Evolutionary conservation across 2,113 vertebrate genomes (phyloP), one percentile per base, ranked within the genome.

Genomic region (Pipra filicauda): DNA sequence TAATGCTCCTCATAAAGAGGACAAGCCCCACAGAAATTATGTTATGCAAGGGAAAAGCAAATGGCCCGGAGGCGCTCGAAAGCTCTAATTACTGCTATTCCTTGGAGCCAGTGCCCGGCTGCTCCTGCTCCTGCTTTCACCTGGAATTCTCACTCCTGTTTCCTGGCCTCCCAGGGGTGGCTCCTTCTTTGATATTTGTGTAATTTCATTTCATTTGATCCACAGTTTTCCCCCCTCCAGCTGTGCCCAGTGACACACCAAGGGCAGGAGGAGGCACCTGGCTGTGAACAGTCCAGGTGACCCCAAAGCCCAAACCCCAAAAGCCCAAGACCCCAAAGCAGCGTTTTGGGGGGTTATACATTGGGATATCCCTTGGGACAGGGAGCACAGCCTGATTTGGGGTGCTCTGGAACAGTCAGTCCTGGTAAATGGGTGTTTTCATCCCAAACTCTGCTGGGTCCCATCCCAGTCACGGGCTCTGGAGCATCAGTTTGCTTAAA

Each of bases 401-500:
- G 75, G 12, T 51, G 46, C 18, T 33, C 31, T 33, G 30, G 37
- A 23, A 4, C 26, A 4, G 0, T 1, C 9, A 3, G 17, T 67
- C 28, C 62, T 2, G 1, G 20, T 2, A 70, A 33, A 43, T 0
- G 0, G 30, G 6, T 9, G 10, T 21, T 21, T 73, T 46, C 4
- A 6, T 28, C 27, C 59, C 11, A 8, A 15, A 5, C 62, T 5
- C 2, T 15, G 27, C 30, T 14, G 1, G n/a, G 3, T 59, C 39
- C 35, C 15, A 1, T 21, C 43, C n/a, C 1, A 0, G 48, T 7
- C 65, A 8, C 9, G 46, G 28, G 16, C 57, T 51, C 64, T 30
- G 90, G 22, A 52, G 30, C 44, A 76, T 3, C 62, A 6, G 1
- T 57, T 86, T 33, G 23, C 24, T 44, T 54, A 23, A 21, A 43